phyloP scores from a whole-genome alignment of 2,797 vertebrate genomes.

The Limnodromus scolopaceus region DNA sequence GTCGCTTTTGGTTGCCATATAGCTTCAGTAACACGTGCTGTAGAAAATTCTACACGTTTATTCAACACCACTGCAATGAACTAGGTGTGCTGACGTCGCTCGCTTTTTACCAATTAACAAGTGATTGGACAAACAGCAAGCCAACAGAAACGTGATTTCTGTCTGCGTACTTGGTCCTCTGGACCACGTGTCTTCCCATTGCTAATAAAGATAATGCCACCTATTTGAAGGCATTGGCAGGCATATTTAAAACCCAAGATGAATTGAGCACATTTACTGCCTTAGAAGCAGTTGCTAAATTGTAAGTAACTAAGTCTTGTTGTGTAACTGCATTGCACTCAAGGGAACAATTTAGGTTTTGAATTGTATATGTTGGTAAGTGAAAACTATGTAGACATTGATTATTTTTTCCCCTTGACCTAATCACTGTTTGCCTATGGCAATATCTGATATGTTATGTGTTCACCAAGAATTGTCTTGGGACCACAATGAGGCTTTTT shows the following conservation, averaged over 20 bases:
- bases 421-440: slow-evolving; percentile 68
- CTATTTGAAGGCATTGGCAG: slow-evolving; percentile 21
- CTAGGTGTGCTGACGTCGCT: neutral
- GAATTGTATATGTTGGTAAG: slow-evolving; percentile 72
- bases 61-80: neutral
- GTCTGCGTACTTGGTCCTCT: neutral
- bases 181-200: neutral
- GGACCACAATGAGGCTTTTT: slow-evolving; percentile 7
- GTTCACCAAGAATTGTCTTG: slow-evolving; percentile 59
- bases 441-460: slow-evolving; percentile 60
- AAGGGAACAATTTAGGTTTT: slow-evolving; percentile 69
- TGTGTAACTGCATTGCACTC: slow-evolving; percentile 67
- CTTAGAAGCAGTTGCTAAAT: slow-evolving; percentile 64
- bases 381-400: slow-evolving; percentile 74
- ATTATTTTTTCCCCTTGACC: slow-evolving; percentile 72
- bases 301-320: slow-evolving; percentile 67
- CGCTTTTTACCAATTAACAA: neutral
- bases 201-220: slow-evolving; percentile 26
- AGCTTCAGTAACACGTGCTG: neutral
- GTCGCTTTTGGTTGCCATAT: neutral
- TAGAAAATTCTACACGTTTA: neutral
- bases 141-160: neutral
- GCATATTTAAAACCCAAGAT: slow-evolving; percentile 56
- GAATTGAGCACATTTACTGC: slow-evolving; percentile 29
- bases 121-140: neutral